Evolutionary conservation across 2,797 vertebrate species (phyloP).

Genomic region (Aselliscus stoliczkanus): DNA sequence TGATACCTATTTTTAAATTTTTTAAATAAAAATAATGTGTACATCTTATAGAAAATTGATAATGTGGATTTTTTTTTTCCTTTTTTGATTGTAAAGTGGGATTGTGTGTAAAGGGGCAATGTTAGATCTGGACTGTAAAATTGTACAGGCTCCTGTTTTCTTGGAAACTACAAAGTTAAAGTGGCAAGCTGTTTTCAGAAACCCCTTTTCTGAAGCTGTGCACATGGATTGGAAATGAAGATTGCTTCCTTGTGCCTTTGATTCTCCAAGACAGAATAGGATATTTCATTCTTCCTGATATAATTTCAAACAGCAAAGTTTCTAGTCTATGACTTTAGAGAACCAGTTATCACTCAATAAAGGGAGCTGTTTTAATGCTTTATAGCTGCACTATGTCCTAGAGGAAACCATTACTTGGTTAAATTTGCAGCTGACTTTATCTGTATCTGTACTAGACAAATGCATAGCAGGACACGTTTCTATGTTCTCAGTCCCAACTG

Average conservation of each 20-base stretch:
- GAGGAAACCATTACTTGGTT: neutral
- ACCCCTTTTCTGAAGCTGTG: neutral
- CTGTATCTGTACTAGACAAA: neutral
- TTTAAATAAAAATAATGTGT: too few species aligned
- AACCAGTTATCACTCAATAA: neutral
- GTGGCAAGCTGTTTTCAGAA: neutral
- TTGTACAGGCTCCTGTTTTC: neutral
- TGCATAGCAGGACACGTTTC: neutral
- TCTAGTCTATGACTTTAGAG: neutral
- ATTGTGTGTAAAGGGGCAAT: neutral
- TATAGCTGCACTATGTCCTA: neutral
- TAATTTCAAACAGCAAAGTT: neutral
- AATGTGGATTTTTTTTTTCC: too few species aligned
- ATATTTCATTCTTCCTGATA: neutral
- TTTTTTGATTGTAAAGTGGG: neutral
- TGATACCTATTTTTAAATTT: neutral
- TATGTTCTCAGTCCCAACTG: neutral
- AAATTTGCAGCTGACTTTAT: neutral
- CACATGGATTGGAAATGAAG: neutral
- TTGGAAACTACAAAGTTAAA: neutral
- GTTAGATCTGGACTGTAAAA: neutral
- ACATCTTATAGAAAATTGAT: too few species aligned
- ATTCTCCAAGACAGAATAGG: neutral
- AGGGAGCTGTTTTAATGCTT: neutral
- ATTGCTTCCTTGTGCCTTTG: neutral